phyloP scores from a whole-genome alignment of 2,888 invertebrate genomes.

The Digitonthophagus gazella region DNA sequence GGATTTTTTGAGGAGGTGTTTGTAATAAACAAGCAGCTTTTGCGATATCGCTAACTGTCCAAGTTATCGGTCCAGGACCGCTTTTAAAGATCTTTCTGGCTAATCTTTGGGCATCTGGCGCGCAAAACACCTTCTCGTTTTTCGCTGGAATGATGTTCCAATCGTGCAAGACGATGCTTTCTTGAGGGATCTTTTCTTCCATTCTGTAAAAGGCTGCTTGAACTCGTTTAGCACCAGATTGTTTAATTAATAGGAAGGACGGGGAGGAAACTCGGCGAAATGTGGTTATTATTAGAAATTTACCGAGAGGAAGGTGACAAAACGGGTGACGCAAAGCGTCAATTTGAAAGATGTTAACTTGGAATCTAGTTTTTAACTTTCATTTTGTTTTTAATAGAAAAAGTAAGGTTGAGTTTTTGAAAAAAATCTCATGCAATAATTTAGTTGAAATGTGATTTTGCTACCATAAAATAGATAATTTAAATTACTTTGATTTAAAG shows the following conservation, averaged over 20 bases:
- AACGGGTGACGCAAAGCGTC: too few species aligned
- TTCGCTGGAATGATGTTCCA: conserved; percentile 45
- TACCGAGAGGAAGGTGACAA: not conserved
- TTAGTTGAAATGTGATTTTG: too few species aligned
- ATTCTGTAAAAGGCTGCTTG: conserved; percentile 31
- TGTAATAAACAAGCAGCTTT: conserved; percentile 59
- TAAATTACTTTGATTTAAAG: too few species aligned
- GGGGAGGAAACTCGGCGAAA: not conserved
- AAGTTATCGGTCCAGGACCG: conserved; percentile 41
- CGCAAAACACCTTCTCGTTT: conserved; percentile 34
- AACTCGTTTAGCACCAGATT: not conserved
- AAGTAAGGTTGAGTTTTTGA: too few species aligned
- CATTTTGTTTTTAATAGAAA: not conserved
- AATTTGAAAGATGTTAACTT: not conserved
- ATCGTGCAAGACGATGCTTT: conserved; percentile 40
- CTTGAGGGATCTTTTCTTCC: conserved; percentile 36
- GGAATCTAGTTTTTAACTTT: not conserved
- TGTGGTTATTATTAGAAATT: conserved; percentile 2
- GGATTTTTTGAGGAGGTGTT: conserved; percentile 54
- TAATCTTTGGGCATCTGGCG: conserved; percentile 30
- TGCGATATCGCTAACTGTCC: conserved; percentile 53
- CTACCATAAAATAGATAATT: too few species aligned
- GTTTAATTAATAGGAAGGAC: not conserved
- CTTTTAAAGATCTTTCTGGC: conserved; percentile 26
- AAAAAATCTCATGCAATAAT: too few species aligned